These are phyloP conservation scores for Morus bassanus DNA, from an alignment of 2,797 vertebrate genomes.

Conservation along the genomic window DNA sequence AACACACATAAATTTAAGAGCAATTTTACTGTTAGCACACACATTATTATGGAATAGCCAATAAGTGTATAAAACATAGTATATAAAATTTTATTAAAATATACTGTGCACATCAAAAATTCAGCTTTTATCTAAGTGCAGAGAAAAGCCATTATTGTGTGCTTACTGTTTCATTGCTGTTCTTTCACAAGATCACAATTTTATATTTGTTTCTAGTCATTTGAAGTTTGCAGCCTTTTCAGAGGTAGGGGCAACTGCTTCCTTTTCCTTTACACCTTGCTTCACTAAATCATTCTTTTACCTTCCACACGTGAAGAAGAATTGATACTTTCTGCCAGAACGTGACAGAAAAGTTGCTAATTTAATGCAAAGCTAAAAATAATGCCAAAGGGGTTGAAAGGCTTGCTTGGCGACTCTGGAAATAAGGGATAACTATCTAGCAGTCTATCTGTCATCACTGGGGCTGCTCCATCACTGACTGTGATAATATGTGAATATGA, in stretches of 20 bases:
- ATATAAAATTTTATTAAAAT: slow-evolving; percentile 99
- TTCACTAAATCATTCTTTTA: slow-evolving; percentile 49
- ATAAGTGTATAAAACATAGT: slow-evolving; percentile 99
- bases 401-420: slow-evolving; percentile 74
- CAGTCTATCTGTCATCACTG: slow-evolving; percentile 92
- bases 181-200: slow-evolving; percentile 75
- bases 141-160: slow-evolving; percentile 80
- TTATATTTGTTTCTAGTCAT: slow-evolving; percentile 75
- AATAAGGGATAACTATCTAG: slow-evolving; percentile 87
- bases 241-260: slow-evolving; percentile 29
- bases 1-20: slow-evolving; percentile 88
- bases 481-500: slow-evolving; percentile 89
- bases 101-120: slow-evolving; percentile 84
- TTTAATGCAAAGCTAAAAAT: slow-evolving; percentile 85
- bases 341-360: slow-evolving; percentile 82
- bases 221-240: slow-evolving; percentile 63
- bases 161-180: slow-evolving; percentile 77
- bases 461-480: slow-evolving; percentile 90
- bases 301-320: slow-evolving; percentile 54
- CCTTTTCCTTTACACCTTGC: slow-evolving; percentile 16
- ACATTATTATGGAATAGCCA: slow-evolving; percentile 94
- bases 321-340: slow-evolving; percentile 83
- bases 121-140: slow-evolving; percentile 82
- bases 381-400: slow-evolving; percentile 69
- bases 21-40: slow-evolving; percentile 89